These are phyloP conservation scores for Shinisaurus crocodilurus DNA, from an alignment of 2,113 vertebrate genomes.

Conservation along the genomic window DNA sequence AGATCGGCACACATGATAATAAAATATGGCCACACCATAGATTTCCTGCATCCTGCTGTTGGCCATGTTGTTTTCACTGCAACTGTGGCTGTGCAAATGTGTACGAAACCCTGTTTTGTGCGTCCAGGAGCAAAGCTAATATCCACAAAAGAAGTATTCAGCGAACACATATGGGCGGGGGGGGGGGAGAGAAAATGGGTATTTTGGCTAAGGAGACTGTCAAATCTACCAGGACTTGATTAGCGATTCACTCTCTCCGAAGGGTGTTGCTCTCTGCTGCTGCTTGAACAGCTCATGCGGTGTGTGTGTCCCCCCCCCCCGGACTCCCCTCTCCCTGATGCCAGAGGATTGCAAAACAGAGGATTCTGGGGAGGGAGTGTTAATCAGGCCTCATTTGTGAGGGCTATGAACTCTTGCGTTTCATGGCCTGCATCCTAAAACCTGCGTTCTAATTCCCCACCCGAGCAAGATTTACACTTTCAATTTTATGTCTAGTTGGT, in stretches of 20 bases:
- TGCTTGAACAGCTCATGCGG: not conserved
- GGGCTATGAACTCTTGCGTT: constrained; percentile 54
- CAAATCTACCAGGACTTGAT: not conserved
- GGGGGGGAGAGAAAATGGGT: not conserved
- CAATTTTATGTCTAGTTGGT: constrained; percentile 70
- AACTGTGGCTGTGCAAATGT: not conserved
- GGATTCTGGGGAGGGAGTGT: constrained; percentile 18
- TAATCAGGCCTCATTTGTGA: constrained; percentile 55
- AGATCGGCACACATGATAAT: not conserved
- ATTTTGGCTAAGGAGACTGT: not conserved
- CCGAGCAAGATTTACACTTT: constrained; percentile 69
- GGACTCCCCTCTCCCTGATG: not conserved
- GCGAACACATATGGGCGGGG: too few relatives aligned
- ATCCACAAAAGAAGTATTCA: not conserved
- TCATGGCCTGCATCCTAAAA: constrained; percentile 69
- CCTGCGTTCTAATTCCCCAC: constrained; percentile 59
- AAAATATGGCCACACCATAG: not conserved
- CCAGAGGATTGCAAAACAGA: not conserved
- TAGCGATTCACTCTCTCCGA: not conserved
- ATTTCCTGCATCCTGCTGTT: not conserved
- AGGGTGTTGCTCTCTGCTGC: not conserved
- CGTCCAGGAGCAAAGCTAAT: not conserved
- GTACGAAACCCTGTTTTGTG: too few relatives aligned
- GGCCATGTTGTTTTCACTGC: too few relatives aligned
- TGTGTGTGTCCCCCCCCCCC: not conserved